phyloP scores from a whole-genome alignment of 2,113 vertebrate genomes.

The Willisornis vidua region DNA sequence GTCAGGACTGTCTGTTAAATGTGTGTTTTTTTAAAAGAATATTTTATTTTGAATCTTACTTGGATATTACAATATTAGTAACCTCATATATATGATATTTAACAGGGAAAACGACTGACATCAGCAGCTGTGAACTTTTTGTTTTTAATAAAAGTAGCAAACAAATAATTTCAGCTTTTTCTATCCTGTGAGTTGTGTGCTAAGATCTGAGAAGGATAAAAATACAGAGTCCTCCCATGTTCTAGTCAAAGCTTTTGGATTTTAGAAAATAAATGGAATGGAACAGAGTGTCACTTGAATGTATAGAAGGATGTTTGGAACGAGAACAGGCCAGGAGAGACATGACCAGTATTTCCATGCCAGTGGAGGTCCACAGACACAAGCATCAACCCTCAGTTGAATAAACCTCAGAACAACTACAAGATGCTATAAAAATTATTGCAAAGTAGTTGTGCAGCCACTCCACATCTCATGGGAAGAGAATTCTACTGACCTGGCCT shows the following conservation, averaged over 20 bases:
- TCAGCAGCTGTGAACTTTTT: neutral
- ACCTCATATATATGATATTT: neutral
- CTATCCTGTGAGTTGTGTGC: neutral
- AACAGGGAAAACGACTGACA: neutral
- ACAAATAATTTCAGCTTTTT: neutral
- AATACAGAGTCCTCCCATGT: neutral
- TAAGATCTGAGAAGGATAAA: conserved; percentile 10
- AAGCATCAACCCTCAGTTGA: neutral
- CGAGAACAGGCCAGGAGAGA: neutral
- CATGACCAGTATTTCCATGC: neutral
- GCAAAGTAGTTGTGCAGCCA: neutral
- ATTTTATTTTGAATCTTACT: neutral
- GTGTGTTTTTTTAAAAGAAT: neutral
- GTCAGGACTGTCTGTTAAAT: neutral
- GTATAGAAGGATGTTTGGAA: neutral
- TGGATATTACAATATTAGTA: neutral
- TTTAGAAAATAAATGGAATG: neutral
- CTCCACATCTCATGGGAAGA: neutral
- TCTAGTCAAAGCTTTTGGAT: neutral
- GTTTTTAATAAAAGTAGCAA: neutral
- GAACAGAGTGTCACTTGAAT: neutral
- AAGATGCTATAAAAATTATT: neutral
- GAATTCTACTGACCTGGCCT: neutral
- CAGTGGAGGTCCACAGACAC: neutral
- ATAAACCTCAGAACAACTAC: neutral